Evolutionary conservation across 2,888 invertebrate species (phyloP).

Genomic region (Aporophyla lueneburgensis): DNA sequence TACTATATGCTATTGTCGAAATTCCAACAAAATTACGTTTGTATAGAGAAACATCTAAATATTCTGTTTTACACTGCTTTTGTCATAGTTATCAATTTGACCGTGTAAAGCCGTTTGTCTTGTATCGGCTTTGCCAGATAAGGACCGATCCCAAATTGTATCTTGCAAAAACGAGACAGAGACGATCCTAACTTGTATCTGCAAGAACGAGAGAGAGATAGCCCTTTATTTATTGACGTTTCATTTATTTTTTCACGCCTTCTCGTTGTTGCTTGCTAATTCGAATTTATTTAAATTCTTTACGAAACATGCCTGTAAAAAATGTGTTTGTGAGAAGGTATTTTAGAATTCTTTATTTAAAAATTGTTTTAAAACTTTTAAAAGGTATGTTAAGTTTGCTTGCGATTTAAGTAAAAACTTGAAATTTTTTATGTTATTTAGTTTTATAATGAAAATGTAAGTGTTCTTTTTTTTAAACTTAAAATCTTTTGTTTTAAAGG

Average conservation of each 20-base stretch:
- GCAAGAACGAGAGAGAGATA: constrained; percentile 45
- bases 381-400: constrained; percentile 4
- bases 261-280: constrained; percentile 35
- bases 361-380: constrained; percentile 15
- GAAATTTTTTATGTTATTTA: constrained; percentile 14
- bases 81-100: constrained; percentile 74
- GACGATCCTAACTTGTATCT: constrained; percentile 69
- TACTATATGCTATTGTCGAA: no score
- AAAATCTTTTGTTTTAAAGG: neutral
- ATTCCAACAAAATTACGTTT: neutral
- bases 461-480: neutral
- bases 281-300: constrained; percentile 40
- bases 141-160: constrained; percentile 67
- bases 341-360: neutral
- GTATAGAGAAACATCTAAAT: neutral
- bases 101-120: constrained; percentile 77
- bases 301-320: neutral
- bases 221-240: constrained; percentile 53
- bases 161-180: constrained; percentile 57
- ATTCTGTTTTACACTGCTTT: constrained; percentile 27
- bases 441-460: neutral
- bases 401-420: constrained; percentile 19
- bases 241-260: constrained; percentile 32
- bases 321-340: neutral
- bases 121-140: constrained; percentile 69